A percentile compares a stretch with the other conserved stretches of the same genome.
phyloP scores from a whole-genome alignment of 2,888 invertebrate species.

The Harpalus rubripes region DNA sequence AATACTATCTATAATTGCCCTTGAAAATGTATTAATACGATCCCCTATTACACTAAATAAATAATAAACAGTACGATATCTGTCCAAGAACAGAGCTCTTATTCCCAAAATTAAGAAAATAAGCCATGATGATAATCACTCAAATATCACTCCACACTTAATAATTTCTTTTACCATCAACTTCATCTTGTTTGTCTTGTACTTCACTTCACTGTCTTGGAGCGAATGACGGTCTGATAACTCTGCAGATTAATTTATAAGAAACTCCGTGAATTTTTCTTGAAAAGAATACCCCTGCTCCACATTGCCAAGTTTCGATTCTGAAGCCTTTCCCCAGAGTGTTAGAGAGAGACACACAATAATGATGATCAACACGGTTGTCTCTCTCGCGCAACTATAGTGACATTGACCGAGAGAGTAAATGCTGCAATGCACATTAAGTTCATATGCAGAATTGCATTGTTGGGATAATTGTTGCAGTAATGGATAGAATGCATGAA shows the following conservation, averaged over 20 bases:
- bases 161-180: conserved; percentile 17
- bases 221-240: conserved; percentile 34
- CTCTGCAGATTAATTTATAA: conserved; percentile 52
- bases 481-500: neutral
- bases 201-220: conserved; percentile 55
- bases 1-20: too few species aligned
- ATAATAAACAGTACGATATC: too few species aligned
- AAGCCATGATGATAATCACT: neutral
- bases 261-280: conserved; percentile 30
- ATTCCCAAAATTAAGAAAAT: too few species aligned
- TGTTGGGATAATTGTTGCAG: conserved; percentile 9
- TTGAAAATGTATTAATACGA: too few species aligned
- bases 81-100: too few species aligned
- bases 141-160: neutral
- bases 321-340: conserved; percentile 16
- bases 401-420: conserved; percentile 47
- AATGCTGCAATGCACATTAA: conserved; percentile 55
- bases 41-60: too few species aligned
- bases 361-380: neutral
- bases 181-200: conserved; percentile 14
- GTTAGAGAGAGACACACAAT: neutral
- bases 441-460: conserved; percentile 39
- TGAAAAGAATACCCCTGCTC: conserved; percentile 33
- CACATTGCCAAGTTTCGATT: conserved; percentile 11
- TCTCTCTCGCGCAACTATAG: neutral